A percentile compares a stretch with the other conserved stretches of the same genome.
phyloP scores from a whole-genome alignment of 2,888 invertebrate genomes.

The Spisula subtruncata region DNA sequence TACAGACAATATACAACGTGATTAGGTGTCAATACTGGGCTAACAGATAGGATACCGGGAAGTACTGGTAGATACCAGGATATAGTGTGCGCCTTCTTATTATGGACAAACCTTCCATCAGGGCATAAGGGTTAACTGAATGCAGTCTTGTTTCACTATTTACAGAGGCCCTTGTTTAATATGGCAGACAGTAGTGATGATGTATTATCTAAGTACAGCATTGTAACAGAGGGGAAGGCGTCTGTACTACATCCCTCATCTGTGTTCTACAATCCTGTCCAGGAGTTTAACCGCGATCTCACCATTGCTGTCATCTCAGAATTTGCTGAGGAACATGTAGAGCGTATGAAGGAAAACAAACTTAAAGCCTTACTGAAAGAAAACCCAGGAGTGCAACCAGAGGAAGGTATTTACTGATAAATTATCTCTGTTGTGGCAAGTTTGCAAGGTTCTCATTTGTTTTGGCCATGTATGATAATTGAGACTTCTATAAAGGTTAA shows the following conservation, averaged over 20 bases:
- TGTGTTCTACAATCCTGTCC: conserved; percentile 98
- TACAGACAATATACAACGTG: no score
- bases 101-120: no score
- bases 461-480: no score
- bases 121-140: no score
- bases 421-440: no score
- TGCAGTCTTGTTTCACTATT: not conserved
- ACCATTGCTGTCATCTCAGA: conserved; percentile 88
- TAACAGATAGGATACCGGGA: no score
- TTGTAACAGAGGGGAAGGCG: conserved; percentile 92
- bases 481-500: no score
- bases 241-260: conserved; percentile 91
- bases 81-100: no score
- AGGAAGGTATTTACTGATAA: not conserved
- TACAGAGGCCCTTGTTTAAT: not conserved
- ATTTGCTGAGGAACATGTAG: conserved; percentile 75
- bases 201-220: conserved; percentile 43
- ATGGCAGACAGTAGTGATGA: conserved; percentile 17
- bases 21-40: no score
- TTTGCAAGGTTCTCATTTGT: no score
- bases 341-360: conserved; percentile 55
- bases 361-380: conserved; percentile 54
- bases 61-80: no score
- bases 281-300: conserved; percentile 98
- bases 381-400: conserved; percentile 25